These are phyloP conservation scores for Holocentrus rufus DNA, from an alignment of 2,797 vertebrate species.

Conservation along the genomic window DNA sequence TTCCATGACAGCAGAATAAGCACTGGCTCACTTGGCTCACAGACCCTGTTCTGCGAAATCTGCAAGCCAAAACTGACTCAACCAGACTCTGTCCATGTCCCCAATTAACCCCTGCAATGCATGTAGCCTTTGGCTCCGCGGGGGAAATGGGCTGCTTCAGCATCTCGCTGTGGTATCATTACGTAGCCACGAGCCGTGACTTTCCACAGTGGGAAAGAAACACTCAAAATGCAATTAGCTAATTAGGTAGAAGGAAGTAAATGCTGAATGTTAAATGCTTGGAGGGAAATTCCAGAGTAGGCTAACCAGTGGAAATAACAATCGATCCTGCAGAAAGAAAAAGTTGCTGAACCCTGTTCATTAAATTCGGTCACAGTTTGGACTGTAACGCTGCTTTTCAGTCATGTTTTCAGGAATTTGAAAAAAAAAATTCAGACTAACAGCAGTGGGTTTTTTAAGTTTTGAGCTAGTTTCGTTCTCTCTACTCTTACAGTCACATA, in stretches of 20 bases:
- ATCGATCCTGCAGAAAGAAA: slow-evolving; percentile 24
- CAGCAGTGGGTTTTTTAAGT: neutral
- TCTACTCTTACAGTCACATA: too few relatives aligned
- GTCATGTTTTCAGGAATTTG: neutral
- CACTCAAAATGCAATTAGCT: slow-evolving; percentile 45
- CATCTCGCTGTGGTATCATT: slow-evolving; percentile 19
- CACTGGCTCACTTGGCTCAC: slow-evolving; percentile 35
- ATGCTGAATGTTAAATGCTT: slow-evolving; percentile 40
- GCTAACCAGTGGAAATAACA: slow-evolving; percentile 35
- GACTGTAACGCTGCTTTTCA: neutral
- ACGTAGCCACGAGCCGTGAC: slow-evolving; percentile 12
- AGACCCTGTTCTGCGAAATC: slow-evolving; percentile 2
- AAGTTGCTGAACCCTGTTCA: slow-evolving; percentile 17
- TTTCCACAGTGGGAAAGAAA: slow-evolving; percentile 22
- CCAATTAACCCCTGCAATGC: slow-evolving; percentile 27
- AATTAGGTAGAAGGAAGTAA: slow-evolving; percentile 17
- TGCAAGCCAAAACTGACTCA: slow-evolving; percentile 47
- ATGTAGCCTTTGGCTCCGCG: neutral
- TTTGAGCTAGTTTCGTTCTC: too few relatives aligned
- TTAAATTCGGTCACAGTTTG: slow-evolving; percentile 6
- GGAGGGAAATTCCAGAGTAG: slow-evolving; percentile 56
- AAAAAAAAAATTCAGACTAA: neutral
- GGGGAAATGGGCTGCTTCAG: slow-evolving; percentile 7
- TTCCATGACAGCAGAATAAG: slow-evolving; percentile 22
- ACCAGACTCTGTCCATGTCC: slow-evolving; percentile 36